Evolutionary conservation across 2,113 vertebrate genomes (phyloP), one percentile per base, ranked within the genome.

Genomic region (Atrichornis clamosus): DNA sequence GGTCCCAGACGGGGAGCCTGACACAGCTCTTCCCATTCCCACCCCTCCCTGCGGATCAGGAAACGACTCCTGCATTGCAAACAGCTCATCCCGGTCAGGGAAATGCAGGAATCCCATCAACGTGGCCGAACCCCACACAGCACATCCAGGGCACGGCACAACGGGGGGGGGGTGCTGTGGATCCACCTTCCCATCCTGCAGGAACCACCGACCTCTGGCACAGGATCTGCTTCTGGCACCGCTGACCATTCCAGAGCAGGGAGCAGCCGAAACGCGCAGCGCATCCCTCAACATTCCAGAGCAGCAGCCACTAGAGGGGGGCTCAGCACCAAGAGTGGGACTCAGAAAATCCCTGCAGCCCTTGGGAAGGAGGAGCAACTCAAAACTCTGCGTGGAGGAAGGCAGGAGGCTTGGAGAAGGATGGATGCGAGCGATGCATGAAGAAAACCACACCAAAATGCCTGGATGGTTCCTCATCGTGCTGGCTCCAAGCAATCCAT

Each of bases 241-340:
- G 5, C 72, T 52, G 78, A 3, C 60, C 67, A 1, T 22, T 44
- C 62, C 84, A 3, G 63, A 37, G 79, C 70, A 28, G 73, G 35
- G 47, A 58, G 4, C 2, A 70, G 56, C 32, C 0, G 16, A 59
- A 22, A 20, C 1, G 4, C 0, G 72, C 52, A 4, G 86, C 4
- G 13, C 73, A 27, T 63, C 67, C 37, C 53, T 39, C 1, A 0
- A 2, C 59, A 22, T 53, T 90, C 78, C 33, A 1, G 94, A 69
- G 86, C 68, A 19, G 92, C 92, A 84, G 92, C 90, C 90, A 3
- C 95, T 86, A 93, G 95, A 95, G 94, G 94, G 90, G 92, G 27
- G 47, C 37, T 80, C 50, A 7, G 79, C 64, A 28, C 22, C 2
- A 0, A 7, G 46, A 90, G 12, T 3, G 20, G 74, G 27, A 74